Base-by-base conservation (phyloP, 2,888 invertebrate genomes). In the Polia nebulosa region DNA sequence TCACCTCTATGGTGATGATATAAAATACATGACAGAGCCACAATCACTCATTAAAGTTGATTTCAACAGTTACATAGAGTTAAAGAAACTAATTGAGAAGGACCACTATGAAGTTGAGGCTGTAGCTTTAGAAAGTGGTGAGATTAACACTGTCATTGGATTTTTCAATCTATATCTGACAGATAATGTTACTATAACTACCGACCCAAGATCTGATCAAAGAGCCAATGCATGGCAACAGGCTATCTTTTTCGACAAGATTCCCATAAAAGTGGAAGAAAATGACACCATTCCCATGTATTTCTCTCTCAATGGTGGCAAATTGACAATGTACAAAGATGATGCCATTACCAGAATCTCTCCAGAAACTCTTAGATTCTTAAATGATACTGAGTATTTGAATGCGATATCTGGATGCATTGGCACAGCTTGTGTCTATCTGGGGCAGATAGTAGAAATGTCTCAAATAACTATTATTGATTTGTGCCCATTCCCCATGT, bases 101-200 rank as follows among this genome's bases (percentile, higher is more conserved):
- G 45, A 65, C 9, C 65, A 73, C n/a, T 94, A 92, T 83, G 78
- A 86, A 72, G 82, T 94, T 29, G 84, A 91, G 51, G 85, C 96
- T 9, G 91, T 90, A 59, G 94, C 92, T 70, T 85, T 86, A 55
- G 87, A 92, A 60, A 85, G 89, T 84, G 97, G 97, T 3, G 91
- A 89, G 57, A 87, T 98, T 17, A 97, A 98, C 91, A 96, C 96
- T 29, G 91, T 97, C 53, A 96, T 97, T 59, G 96, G 97, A 44
- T 98, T 97, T 97, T 98, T 98, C 87, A 96, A 97, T 85, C 93
- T 98, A 68, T 92, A 97, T 86, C 92, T 98, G 56, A 96, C 97
- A 82, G 96, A 97, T 11, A 94, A 96, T 45, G 95, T 96, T 39
- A 93, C 91, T 0, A 92, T 98, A 45, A 96, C 97, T 58, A 97